These are phyloP conservation scores for Rattus rattus DNA, from an alignment of 2,113 vertebrate genomes.

Conservation along the genomic window DNA sequence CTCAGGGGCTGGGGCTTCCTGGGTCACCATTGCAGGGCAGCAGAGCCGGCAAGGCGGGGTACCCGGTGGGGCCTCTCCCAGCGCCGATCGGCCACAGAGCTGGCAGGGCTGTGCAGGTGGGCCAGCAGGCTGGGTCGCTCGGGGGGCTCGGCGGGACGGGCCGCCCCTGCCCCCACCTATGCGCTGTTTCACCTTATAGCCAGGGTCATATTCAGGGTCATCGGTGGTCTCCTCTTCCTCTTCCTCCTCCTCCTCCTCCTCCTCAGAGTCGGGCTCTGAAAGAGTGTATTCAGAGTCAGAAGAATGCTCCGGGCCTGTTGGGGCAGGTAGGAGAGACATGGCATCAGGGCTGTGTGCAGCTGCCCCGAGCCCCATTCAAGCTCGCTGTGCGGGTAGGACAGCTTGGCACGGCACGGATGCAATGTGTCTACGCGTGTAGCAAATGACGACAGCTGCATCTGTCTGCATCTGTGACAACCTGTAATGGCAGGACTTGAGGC, in stretches of 20 bases:
- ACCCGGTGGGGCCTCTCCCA: slow-evolving; percentile 71
- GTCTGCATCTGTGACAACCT: background rate
- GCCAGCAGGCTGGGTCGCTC: slow-evolving; percentile 71
- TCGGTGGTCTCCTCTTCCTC: slow-evolving; percentile 82
- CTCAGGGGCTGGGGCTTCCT: slow-evolving; percentile 73
- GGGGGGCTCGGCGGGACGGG: slow-evolving; percentile 76
- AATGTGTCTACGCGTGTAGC: background rate
- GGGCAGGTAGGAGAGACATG: background rate
- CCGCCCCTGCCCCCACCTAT: slow-evolving; percentile 78
- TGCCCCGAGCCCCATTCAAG: background rate
- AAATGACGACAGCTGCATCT: background rate
- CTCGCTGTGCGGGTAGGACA: fast-evolving
- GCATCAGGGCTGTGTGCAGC: background rate
- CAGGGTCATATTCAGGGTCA: slow-evolving; percentile 79
- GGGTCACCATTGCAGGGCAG: slow-evolving; percentile 67
- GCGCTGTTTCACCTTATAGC: slow-evolving; percentile 84
- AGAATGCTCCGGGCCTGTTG: slow-evolving; percentile 76
- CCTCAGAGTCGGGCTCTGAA: slow-evolving; percentile 81
- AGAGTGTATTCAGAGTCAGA: slow-evolving; percentile 82
- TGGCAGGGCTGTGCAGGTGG: slow-evolving; percentile 77
- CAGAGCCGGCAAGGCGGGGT: slow-evolving; percentile 80
- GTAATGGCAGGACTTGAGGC: background rate
- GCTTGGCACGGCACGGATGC: background rate
- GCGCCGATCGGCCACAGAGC: slow-evolving; percentile 77
- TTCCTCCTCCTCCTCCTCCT: slow-evolving; percentile 81